These are phyloP conservation scores for Chaenogobius annularis DNA, from an alignment of 2,113 vertebrate species.

Conservation along the genomic window DNA sequence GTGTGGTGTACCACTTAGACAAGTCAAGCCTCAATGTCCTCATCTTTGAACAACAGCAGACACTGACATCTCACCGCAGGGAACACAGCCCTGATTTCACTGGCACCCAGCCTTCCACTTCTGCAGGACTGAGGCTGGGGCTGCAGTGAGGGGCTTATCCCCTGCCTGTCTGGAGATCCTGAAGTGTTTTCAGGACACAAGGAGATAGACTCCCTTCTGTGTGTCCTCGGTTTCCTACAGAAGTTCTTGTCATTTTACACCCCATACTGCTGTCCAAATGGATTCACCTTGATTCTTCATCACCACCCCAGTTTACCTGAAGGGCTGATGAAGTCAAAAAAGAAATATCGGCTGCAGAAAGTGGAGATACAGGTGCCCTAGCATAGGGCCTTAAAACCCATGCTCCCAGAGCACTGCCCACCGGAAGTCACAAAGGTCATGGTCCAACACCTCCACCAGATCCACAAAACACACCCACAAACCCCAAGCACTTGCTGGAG, in stretches of 20 bases:
- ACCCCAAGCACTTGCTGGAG: too few relatives aligned
- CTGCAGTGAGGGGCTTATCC: neutral
- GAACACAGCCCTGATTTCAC: neutral
- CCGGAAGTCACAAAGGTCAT: too few relatives aligned
- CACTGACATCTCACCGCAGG: neutral
- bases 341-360: too few relatives aligned
- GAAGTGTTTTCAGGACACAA: neutral
- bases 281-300: too few relatives aligned
- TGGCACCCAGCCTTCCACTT: neutral
- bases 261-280: too few relatives aligned
- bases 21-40: slow-evolving; percentile 4
- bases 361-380: too few relatives aligned
- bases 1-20: slow-evolving; percentile 53
- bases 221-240: neutral
- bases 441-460: too few relatives aligned
- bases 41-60: slow-evolving; percentile 49
- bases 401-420: too few relatives aligned
- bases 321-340: too few relatives aligned
- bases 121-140: neutral
- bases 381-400: too few relatives aligned
- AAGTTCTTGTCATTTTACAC: neutral
- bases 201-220: slow-evolving; percentile 15
- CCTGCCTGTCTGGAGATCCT: neutral
- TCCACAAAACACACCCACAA: too few relatives aligned
- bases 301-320: too few relatives aligned